phyloP scores from a whole-genome alignment of 2,113 vertebrate species.

The Catharus minimus region DNA sequence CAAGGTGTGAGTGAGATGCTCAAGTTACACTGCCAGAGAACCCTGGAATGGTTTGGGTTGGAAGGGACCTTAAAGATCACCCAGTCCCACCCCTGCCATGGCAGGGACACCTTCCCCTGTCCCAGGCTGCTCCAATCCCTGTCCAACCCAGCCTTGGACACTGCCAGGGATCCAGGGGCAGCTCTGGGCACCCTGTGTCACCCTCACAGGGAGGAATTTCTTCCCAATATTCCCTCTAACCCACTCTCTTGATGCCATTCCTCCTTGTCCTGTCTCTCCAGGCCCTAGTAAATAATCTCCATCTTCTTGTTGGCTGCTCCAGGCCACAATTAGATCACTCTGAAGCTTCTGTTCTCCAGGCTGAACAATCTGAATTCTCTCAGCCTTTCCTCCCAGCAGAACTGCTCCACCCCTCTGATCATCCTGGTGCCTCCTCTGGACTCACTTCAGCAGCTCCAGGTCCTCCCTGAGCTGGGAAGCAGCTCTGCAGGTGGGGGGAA shows the following conservation, averaged over 20 bases:
- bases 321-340: not conserved
- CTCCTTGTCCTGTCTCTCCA: not conserved
- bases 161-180: not conserved
- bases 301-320: not conserved
- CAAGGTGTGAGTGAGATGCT: not conserved
- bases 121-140: rapidly evolving
- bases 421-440: not conserved
- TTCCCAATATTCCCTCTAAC: no score
- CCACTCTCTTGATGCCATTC: not conserved
- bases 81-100: not conserved
- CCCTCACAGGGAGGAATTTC: rapidly evolving
- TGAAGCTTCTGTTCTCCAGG: not conserved
- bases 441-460: not conserved
- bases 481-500: not conserved
- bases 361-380: not conserved
- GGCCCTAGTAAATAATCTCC: rapidly evolving
- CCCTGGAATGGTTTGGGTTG: not conserved
- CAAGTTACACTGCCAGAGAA: rapidly evolving
- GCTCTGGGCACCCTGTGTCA: rapidly evolving
- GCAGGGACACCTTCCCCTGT: rapidly evolving
- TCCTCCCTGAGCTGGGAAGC: not conserved
- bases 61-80: not conserved
- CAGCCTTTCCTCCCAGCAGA: not conserved
- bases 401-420: not conserved
- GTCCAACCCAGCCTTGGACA: rapidly evolving